Base-by-base conservation (phyloP, 2,797 vertebrate genomes). In the Lacerta viridis region DNA sequence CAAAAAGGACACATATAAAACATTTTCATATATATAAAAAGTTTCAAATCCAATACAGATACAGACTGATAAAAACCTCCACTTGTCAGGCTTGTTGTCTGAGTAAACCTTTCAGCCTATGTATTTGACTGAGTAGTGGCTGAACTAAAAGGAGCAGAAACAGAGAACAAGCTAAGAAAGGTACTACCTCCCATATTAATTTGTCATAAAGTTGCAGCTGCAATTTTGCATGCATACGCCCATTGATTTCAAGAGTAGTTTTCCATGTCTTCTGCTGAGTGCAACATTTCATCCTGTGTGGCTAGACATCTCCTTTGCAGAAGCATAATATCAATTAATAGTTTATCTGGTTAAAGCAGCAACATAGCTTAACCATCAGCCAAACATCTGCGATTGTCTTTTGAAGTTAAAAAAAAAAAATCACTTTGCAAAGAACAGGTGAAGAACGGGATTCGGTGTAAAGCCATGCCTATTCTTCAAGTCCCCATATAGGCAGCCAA, bases 321-420 rank as follows among this genome's bases (percentile, higher is more conserved):
- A 76, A 90, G 90, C 87, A 88, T 93, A 68, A 84, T 91, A 84
- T 11, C 69, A 93, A 89, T 61, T 88, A 90, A 85, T 68, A 86
- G 43, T 76, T 76, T 55, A 81, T 69, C 64, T 69, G 33, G 61
- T 66, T 68, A 75, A 86, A 85, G 46, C 36, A 86, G 43, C 41
- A 86, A 41, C 59, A 76, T 25, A 82, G 41, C 33, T 59, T 64
- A 85, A 69, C 43, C n/a, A 85, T 55, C 43, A 72, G n/a, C 46
- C 33, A 90, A 80, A 25, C 68, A 27, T 77, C 79, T 79, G 18
- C 55, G 84, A 88, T 43, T 9, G 46, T 10, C 72, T 15, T 5
- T 94, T 93, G 92, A 78, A 86, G 80, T 74, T 41, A 85, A 87
- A 75, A 13, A 85, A 85, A 68, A 88, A 66, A 64, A 78, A 84